A percentile compares a stretch with the other conserved stretches of the same genome.
Conservation (phyloP, 2,113 vertebrate species). For the Cygnus buccinator region DNA sequence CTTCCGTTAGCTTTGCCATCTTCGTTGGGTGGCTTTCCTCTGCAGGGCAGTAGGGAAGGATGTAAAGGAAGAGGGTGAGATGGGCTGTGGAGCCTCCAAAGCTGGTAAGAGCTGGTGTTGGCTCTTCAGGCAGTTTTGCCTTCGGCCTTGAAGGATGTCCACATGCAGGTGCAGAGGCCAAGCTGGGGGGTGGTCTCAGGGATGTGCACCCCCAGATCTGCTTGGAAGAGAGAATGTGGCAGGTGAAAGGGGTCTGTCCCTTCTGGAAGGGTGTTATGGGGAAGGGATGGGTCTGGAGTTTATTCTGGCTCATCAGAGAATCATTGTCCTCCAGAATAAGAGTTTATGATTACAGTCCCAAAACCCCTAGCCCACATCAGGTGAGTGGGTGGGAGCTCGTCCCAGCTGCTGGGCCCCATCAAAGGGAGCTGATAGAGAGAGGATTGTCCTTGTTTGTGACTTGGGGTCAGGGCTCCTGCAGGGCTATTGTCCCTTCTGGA, state of each 20-base stretch:
- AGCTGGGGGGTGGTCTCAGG: background rate
- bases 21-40: background rate
- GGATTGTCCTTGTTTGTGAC: background rate
- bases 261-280: fast-evolving
- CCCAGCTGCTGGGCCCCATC: background rate
- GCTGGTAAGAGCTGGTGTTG: background rate
- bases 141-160: background rate
- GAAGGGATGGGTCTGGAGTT: background rate
- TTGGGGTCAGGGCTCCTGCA: background rate
- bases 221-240: fast-evolving
- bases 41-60: background rate
- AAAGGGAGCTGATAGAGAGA: background rate
- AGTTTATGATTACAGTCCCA: background rate
- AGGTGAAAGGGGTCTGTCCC: fast-evolving
- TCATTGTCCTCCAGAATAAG: background rate
- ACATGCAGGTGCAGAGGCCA: background rate
- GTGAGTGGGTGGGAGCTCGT: background rate
- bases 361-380: fast-evolving
- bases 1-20: background rate
- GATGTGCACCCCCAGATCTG: fast-evolving
- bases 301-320: background rate
- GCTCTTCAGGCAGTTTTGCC: background rate
- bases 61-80: background rate
- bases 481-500: background rate
- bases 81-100: background rate